A percentile compares a stretch with the other conserved stretches of the same genome.
phyloP scores from a whole-genome alignment of 2,888 invertebrate species.

The Ormyrus rosae region DNA sequence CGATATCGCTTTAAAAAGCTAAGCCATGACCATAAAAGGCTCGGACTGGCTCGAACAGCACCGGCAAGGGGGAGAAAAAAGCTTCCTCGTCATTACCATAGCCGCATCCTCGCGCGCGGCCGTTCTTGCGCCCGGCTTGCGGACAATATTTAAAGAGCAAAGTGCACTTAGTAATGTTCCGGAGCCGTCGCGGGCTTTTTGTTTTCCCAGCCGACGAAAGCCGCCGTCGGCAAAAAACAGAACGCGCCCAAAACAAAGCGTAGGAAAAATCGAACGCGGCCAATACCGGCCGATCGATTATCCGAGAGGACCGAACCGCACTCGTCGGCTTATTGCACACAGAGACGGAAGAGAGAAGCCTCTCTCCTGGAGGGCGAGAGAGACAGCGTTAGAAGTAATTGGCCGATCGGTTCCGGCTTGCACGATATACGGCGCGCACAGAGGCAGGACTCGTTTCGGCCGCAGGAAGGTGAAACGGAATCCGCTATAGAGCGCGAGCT shows the following conservation, averaged over 20 bases:
- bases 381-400: constrained; percentile 19
- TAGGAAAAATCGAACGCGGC: constrained; percentile 1
- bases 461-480: constrained; percentile 30
- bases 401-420: constrained; percentile 1
- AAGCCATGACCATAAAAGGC: no score
- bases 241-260: not conserved
- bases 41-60: no score
- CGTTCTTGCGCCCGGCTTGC: not conserved
- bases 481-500: constrained; percentile 2
- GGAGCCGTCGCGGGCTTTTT: not conserved
- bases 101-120: no score
- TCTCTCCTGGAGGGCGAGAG: not conserved
- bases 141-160: constrained; percentile 14
- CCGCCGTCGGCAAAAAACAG: not conserved
- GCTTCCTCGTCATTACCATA: not conserved
- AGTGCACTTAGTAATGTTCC: not conserved
- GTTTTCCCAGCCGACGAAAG: constrained; percentile 10
- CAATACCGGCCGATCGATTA: constrained; percentile 27
- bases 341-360: not conserved
- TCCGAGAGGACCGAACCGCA: not conserved
- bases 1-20: no score
- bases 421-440: no score
- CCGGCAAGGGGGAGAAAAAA: no score
- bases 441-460: not conserved
- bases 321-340: constrained; percentile 13